Evolutionary conservation across 2,113 vertebrate species (phyloP), one percentile per base, ranked within the genome.

Genomic region (Dromaius novaehollandiae): DNA sequence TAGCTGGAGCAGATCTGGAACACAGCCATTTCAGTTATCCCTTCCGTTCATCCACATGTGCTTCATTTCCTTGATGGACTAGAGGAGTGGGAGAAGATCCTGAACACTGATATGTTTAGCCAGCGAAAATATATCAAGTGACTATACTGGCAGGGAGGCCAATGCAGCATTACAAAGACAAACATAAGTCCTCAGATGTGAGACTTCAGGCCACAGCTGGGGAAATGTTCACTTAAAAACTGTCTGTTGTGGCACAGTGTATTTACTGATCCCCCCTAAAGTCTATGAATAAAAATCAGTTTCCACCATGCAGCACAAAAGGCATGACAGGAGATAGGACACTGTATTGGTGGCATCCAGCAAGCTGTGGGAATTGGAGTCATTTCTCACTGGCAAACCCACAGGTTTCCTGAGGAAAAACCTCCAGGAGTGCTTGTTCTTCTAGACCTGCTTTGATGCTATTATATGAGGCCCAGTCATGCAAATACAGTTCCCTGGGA

Each of bases 11-110:
- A 71, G 81, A 83, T 58, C 68, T 87, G 93, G 32, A 89, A 18
- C 0, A 0, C n/a, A 56, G 12, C 6, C n/a, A 21, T 13, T 58
- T 25, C 14, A 34, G 50, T 1, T 22, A 89, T 44, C 55, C 10
- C 36, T 7, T 70, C 75, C 9, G 18, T 70, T 60, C 2, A 2
- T 58, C 75, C 6, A 0, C 38, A 25, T 44, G 26, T 50, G 51
- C 40, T 32, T 38, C 5, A 0, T 32, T 63, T 51, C 34, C 61
- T 17, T 7, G n/a, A 13, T 58, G 61, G 70, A 7, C 44, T 53
- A 79, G 9, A 71, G 68, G 61, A 85, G 66, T 22, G 26, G 46
- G 56, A 88, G 75, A 22, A 78, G 70, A 88, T 68, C 56, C 61
- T 79, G 30, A 46, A 11, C 26, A 6, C 60, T 18, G 48, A 8